phyloP scores from a whole-genome alignment of 2,888 invertebrate species.

The Elmis aenea region DNA sequence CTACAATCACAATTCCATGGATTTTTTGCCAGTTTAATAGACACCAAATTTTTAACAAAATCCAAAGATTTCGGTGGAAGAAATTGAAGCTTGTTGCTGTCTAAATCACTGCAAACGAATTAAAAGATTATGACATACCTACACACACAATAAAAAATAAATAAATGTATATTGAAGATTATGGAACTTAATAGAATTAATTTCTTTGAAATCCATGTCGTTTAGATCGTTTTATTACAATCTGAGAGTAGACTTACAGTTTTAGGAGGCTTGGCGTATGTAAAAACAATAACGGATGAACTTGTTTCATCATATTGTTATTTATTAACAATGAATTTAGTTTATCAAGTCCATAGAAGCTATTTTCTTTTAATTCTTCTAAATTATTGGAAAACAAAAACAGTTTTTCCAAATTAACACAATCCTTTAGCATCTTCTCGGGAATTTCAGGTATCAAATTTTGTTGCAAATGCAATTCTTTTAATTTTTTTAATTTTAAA shows the following conservation, averaged over 20 bases:
- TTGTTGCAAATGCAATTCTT: conserved; percentile 64
- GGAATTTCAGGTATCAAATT: conserved; percentile 58
- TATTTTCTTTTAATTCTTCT: conserved; percentile 55
- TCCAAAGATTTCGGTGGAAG: conserved; percentile 65
- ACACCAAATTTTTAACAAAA: conserved; percentile 56
- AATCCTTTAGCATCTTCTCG: conserved; percentile 55
- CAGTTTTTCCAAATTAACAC: conserved; percentile 58
- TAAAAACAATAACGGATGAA: conserved; percentile 60
- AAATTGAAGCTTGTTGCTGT: conserved; percentile 67
- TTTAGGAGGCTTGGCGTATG: conserved; percentile 63
- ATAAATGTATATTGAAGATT: background rate
- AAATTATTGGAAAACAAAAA: conserved; percentile 66
- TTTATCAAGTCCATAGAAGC: conserved; percentile 59
- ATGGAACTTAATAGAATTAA: too few species aligned
- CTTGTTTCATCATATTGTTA: conserved; percentile 62
- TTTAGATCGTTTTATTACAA: conserved; percentile 1
- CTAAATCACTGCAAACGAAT: conserved; percentile 58
- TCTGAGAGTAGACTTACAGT: conserved; percentile 54
- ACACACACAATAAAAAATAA: background rate
- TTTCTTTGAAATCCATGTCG: too few species aligned
- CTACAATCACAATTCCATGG: conserved; percentile 80
- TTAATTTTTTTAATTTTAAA: conserved; percentile 50
- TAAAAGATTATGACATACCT: background rate
- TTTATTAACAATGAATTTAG: conserved; percentile 64
- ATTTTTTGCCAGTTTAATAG: conserved; percentile 68